Percentiles rank a stretch among this genome's conserved stretches.
phyloP scores from a whole-genome alignment of 1,140 invertebrate species.

The Argopecten irradians region DNA sequence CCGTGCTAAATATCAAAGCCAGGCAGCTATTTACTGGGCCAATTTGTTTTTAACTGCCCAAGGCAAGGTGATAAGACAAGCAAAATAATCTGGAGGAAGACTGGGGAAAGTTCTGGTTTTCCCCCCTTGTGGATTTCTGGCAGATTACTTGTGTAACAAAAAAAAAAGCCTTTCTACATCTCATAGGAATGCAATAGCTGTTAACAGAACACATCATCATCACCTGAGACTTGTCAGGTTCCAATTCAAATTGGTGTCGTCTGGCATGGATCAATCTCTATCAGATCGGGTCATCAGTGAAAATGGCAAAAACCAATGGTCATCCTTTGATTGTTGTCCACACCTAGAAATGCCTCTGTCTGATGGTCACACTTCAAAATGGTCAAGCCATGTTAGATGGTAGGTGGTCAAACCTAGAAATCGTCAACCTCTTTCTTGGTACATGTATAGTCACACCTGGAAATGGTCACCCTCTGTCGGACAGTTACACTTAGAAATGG shows the following conservation, averaged over 20 bases:
- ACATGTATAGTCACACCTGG: background rate
- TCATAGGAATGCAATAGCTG: background rate
- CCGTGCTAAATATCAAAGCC: slow-evolving; percentile 24
- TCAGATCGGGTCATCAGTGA: too few species aligned
- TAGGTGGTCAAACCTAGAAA: background rate
- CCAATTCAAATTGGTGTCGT: too few species aligned
- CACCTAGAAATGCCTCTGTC: too few species aligned
- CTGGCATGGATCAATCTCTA: too few species aligned
- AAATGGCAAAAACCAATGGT: too few species aligned
- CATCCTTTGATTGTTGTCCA: too few species aligned
- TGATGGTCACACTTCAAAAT: background rate
- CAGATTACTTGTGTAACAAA: slow-evolving; percentile 11
- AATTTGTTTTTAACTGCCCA: slow-evolving; percentile 22
- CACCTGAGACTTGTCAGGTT: too few species aligned
- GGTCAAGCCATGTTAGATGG: background rate
- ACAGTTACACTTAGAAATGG: too few species aligned
- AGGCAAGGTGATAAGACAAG: background rate
- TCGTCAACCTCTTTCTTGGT: background rate
- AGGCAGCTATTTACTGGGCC: slow-evolving; percentile 17
- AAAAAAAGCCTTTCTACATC: too few species aligned
- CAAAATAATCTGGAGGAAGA: background rate
- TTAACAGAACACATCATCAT: background rate
- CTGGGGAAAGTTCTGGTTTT: background rate
- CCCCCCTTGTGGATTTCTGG: background rate
- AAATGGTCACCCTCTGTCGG: background rate